A percentile compares a stretch with the other conserved stretches of the same genome.
Conservation (phyloP, 1,140 invertebrate species). For the Reticulitermes speratus region DNA sequence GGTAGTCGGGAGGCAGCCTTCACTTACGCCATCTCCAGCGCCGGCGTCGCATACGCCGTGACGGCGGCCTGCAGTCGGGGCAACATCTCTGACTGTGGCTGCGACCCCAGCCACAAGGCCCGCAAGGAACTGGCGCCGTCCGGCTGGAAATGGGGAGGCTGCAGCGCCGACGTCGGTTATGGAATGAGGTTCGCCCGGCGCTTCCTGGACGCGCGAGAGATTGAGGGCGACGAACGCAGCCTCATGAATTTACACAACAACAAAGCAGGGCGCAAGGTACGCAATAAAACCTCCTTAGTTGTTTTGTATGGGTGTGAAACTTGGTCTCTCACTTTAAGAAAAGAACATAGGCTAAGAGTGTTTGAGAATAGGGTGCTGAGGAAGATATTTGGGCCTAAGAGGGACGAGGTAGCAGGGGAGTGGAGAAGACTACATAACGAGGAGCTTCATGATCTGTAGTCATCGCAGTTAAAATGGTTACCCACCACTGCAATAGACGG, state of each 20-base stretch:
- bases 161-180: slow-evolving; percentile 75
- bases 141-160: slow-evolving; percentile 85
- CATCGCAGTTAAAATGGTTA: too few relatives aligned
- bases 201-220: slow-evolving; percentile 81
- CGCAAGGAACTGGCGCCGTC: slow-evolving; percentile 36
- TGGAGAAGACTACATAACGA: too few relatives aligned
- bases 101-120: slow-evolving; percentile 55
- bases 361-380: too few relatives aligned
- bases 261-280: slow-evolving; percentile 87
- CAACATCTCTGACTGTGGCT: slow-evolving; percentile 84
- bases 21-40: slow-evolving; percentile 86
- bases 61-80: slow-evolving; percentile 87
- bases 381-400: too few relatives aligned
- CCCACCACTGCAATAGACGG: too few relatives aligned
- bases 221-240: slow-evolving; percentile 79
- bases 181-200: slow-evolving; percentile 75
- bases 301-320: too few relatives aligned
- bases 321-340: too few relatives aligned
- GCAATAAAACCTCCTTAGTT: slow-evolving; percentile 32
- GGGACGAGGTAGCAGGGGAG: too few relatives aligned
- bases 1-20: slow-evolving; percentile 89
- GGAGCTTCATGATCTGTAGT: too few relatives aligned
- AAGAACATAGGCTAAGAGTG: too few relatives aligned
- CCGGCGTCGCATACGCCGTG: slow-evolving; percentile 87
- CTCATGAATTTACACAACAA: slow-evolving; percentile 98